phyloP scores from a whole-genome alignment of 2,113 vertebrate genomes.

The Cavia porcellus region DNA sequence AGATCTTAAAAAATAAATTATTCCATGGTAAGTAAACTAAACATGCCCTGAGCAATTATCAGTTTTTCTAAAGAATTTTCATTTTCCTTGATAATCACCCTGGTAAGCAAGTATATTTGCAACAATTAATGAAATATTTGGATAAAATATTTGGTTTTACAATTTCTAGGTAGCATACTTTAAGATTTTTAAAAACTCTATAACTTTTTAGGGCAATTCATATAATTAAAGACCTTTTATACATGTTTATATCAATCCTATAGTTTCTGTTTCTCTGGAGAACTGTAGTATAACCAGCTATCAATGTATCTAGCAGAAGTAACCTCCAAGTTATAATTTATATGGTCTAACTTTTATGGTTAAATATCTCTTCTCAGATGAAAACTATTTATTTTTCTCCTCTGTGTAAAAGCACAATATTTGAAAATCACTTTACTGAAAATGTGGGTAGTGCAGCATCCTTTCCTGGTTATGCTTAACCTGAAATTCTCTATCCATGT shows the following conservation, averaged over 20 bases:
- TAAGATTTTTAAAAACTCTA: no score
- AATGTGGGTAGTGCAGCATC: not conserved
- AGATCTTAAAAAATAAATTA: not conserved
- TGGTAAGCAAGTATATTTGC: not conserved
- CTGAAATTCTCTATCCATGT: not conserved
- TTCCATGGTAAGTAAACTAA: not conserved
- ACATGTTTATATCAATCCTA: not conserved
- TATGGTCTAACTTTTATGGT: not conserved
- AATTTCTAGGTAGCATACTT: no score
- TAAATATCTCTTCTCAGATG: not conserved
- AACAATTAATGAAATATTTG: not conserved
- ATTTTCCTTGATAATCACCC: not conserved
- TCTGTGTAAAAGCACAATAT: not conserved
- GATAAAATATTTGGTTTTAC: no score
- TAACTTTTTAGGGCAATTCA: not conserved
- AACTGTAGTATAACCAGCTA: not conserved
- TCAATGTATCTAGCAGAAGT: not conserved
- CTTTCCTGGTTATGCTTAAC: not conserved
- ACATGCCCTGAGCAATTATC: not conserved
- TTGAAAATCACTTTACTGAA: not conserved
- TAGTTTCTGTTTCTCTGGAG: not conserved
- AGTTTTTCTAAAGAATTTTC: not conserved
- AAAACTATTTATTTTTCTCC: not conserved
- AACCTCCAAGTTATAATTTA: not conserved
- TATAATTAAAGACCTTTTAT: not conserved